A percentile compares a stretch with the other conserved stretches of the same genome.
Conservation (phyloP, 2,797 vertebrate species). For the Amazona ochrocephala region DNA sequence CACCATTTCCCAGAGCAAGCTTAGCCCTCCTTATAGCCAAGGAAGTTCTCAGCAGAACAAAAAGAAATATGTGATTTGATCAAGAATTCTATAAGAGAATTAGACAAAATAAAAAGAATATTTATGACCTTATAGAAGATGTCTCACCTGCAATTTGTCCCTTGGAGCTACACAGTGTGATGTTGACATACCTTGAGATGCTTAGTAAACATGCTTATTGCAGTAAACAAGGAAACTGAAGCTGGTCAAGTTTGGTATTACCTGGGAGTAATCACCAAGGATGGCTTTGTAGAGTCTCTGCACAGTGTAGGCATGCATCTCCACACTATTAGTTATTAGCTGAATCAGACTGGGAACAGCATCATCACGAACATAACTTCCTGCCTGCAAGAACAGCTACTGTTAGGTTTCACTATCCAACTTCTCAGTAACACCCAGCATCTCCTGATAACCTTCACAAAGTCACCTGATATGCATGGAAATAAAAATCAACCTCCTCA, state of each 20-base stretch:
- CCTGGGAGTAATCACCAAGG: slow-evolving; percentile 97
- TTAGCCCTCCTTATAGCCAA: neutral
- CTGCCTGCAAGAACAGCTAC: slow-evolving; percentile 84
- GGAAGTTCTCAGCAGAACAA: neutral
- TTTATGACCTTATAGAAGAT: neutral
- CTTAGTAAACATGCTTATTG: neutral
- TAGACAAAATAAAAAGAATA: neutral
- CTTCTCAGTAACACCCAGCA: neutral
- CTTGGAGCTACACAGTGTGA: neutral
- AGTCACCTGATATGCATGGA: neutral
- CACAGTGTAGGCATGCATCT: slow-evolving; percentile 98
- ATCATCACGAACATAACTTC: slow-evolving; percentile 97
- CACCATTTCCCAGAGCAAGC: neutral
- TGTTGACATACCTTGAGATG: neutral
- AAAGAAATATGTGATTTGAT: neutral
- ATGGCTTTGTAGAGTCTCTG: slow-evolving; percentile 99
- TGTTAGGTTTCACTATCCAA: neutral
- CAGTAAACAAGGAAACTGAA: neutral
- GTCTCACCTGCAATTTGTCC: neutral
- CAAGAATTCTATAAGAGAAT: neutral
- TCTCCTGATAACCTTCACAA: neutral
- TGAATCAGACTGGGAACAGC: slow-evolving; percentile 99
- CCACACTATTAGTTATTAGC: slow-evolving; percentile 97
- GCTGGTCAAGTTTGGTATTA: slow-evolving; percentile 38
- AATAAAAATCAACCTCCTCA: neutral